phyloP scores from a whole-genome alignment of 1,140 invertebrate genomes.

The Euschistus heros region DNA sequence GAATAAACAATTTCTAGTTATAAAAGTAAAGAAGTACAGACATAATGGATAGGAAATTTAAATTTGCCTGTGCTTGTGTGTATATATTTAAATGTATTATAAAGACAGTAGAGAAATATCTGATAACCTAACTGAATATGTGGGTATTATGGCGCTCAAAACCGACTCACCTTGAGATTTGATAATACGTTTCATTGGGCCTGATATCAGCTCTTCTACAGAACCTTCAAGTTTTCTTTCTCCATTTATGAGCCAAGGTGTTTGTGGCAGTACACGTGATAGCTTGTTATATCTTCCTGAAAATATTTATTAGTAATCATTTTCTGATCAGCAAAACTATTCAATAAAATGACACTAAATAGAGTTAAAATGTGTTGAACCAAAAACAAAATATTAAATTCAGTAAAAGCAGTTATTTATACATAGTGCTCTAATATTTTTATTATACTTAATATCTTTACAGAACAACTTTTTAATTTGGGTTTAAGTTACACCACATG shows the following conservation, averaged over 20 bases:
- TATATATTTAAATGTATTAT: too few species aligned
- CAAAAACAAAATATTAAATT: constrained; percentile 16
- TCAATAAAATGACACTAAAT: constrained; percentile 29
- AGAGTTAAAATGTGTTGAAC: constrained; percentile 17
- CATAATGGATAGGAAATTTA: too few species aligned
- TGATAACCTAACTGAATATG: too few species aligned
- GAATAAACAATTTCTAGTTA: too few species aligned
- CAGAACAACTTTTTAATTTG: neutral
- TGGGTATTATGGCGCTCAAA: too few species aligned
- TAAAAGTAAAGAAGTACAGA: too few species aligned
- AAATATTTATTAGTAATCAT: constrained; percentile 25
- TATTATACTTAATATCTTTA: neutral
- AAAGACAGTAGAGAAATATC: too few species aligned
- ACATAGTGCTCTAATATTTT: neutral
- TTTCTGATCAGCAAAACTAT: constrained; percentile 23
- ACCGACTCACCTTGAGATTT: constrained; percentile 39
- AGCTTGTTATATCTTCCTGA: constrained; percentile 78
- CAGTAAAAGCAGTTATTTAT: neutral
- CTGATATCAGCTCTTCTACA: constrained; percentile 81
- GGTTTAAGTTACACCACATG: too few species aligned
- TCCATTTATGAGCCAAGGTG: constrained; percentile 85
- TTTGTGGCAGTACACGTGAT: constrained; percentile 77
- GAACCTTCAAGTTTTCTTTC: constrained; percentile 69
- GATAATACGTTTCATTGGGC: constrained; percentile 43
- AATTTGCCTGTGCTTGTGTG: too few species aligned